Evolutionary conservation across 1,140 invertebrate species (phyloP), one percentile per base, ranked within the genome.

Genomic region (Brachionus rubens): DNA sequence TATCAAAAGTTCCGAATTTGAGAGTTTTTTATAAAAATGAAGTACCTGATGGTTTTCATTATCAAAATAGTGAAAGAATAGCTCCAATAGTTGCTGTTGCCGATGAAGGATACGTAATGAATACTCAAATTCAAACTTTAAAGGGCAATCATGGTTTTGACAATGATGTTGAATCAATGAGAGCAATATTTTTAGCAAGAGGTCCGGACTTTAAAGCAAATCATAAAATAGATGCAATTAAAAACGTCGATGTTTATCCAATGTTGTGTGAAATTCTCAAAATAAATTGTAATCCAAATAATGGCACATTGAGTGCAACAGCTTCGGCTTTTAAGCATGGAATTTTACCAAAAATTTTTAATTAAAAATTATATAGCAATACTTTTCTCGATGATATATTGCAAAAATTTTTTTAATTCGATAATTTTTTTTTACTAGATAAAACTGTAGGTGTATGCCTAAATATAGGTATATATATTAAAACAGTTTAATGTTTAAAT

Each of bases 41-140:
- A 16, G 85, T 88, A 68, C 86, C 87, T 21, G 80, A 87, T 24
- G 81, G 84, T 59, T 89, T 86, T 83, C 87, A 89, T 80, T 90
- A 21, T 54, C 46, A 41, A 54, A 72, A 33, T 19, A 54, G 33
- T 54, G 40, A 72, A 6, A 72, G 50, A 36, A 72, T 72, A 50
- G 68, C 68, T 33, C 68, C 68, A 3, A 72, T 72, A 16, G 68
- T 72, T 12, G 68, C 68, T 50, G 30, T 72, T 40, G 68, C 68
- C 30, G 68, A 48, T 21, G 68, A 72, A 40, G 68, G 68, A 14
- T 72, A 72, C 19, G 59, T 65, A 3, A 65, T 65, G 59, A 65
- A 28, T 26, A 65, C 59, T 24, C 12, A 9, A n/a, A 24, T 10
- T 12, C 59, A 65, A 43, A 65, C 59, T n/a, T n/a, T 65, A 26